Conservation (phyloP, 2,797 vertebrate species). For the Erithacus rubecula region DNA sequence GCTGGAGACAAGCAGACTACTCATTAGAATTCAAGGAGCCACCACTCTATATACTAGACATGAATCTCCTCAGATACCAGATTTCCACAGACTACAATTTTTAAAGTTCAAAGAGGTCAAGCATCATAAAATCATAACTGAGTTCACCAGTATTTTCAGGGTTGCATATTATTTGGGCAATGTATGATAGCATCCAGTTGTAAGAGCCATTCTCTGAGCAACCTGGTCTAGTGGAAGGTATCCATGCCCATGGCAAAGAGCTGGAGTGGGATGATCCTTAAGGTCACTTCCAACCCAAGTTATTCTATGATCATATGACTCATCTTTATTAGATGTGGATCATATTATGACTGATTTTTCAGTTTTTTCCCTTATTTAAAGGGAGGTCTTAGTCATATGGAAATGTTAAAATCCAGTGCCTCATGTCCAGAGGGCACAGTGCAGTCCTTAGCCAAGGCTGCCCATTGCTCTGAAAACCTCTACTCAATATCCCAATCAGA, state of each 20-base stretch:
- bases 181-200: not conserved
- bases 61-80: fast-evolving
- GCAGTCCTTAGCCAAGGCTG: not conserved
- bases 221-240: too few relatives aligned
- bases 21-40: not conserved
- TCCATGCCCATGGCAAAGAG: not conserved
- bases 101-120: not conserved
- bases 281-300: not conserved
- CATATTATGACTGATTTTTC: not conserved
- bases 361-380: not conserved
- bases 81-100: not conserved
- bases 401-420: not conserved
- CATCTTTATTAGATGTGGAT: not conserved
- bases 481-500: not conserved
- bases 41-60: fast-evolving
- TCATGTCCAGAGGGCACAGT: fast-evolving
- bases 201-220: not conserved
- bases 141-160: not conserved
- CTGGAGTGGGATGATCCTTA: not conserved
- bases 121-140: not conserved
- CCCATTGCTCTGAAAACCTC: not conserved
- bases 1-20: not conserved
- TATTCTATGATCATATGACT: not conserved
- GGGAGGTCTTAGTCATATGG: not conserved
- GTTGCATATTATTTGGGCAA: not conserved